Evolutionary conservation across 1,140 invertebrate genomes (phyloP).

Genomic region (Eueides isabella): DNA sequence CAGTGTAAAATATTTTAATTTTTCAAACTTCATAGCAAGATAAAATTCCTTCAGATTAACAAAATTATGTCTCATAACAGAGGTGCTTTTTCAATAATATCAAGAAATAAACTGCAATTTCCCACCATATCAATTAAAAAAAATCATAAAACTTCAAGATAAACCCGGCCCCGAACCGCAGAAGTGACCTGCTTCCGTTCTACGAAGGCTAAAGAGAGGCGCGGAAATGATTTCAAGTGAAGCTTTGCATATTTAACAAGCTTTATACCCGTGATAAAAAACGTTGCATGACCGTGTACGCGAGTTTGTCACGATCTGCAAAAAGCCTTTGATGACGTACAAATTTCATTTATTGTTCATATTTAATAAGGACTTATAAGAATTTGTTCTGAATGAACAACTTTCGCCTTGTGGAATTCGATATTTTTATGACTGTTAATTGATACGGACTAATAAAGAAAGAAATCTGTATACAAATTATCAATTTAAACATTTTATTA

Average conservation of each 20-base stretch:
- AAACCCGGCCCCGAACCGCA: neutral
- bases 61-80: too few relatives aligned
- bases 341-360: neutral
- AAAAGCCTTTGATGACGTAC: neutral
- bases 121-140: neutral
- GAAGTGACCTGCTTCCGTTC: neutral
- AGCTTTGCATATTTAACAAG: constrained; percentile 1
- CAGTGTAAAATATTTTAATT: too few relatives aligned
- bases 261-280: neutral
- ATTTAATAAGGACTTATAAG: neutral
- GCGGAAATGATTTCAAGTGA: neutral
- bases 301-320: neutral
- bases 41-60: too few relatives aligned
- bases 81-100: too few relatives aligned
- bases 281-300: neutral
- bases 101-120: too few relatives aligned
- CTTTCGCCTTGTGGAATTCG: neutral
- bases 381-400: neutral
- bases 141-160: neutral
- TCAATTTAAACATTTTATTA: neutral
- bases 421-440: neutral
- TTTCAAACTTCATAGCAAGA: too few relatives aligned
- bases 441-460: neutral
- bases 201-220: neutral
- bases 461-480: neutral